Evolutionary conservation across 2,113 vertebrate genomes (phyloP).

Genomic region (Corydoras maculifer): DNA sequence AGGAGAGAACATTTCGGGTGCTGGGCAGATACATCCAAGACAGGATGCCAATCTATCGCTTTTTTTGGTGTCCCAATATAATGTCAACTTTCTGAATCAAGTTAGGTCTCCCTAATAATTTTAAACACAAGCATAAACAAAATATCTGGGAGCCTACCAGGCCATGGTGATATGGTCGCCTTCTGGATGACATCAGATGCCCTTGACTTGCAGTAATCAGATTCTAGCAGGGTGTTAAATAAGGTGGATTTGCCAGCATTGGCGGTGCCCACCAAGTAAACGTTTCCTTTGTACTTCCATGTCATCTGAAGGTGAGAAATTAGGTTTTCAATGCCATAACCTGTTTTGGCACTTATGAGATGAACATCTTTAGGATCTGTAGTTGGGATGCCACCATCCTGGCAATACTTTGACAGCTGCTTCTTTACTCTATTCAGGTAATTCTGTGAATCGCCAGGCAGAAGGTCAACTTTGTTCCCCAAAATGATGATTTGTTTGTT

Average conservation of each 20-base stretch:
- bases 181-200: conserved; percentile 64
- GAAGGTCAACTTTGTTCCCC: conserved; percentile 82
- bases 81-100: no score
- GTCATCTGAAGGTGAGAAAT: conserved; percentile 76
- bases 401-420: conserved; percentile 59
- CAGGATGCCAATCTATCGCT: no score
- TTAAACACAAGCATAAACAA: no score
- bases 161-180: conserved; percentile 87
- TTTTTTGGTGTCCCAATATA: no score
- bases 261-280: conserved; percentile 81
- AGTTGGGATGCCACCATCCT: conserved; percentile 42
- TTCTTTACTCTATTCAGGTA: conserved; percentile 69
- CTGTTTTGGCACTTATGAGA: conserved; percentile 88
- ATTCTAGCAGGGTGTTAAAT: conserved; percentile 81
- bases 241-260: conserved; percentile 91
- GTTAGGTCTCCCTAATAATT: no score
- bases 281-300: conserved; percentile 81
- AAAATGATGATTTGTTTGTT: conserved; percentile 74
- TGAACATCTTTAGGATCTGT: conserved; percentile 61
- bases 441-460: conserved; percentile 66
- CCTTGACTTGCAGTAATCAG: conserved; percentile 83
- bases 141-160: conserved; percentile 62
- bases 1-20: no score
- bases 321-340: conserved; percentile 80
- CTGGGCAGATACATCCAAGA: no score